Conservation (phyloP, 1,140 invertebrate species). For the Pseudachorutes palmiensis region DNA sequence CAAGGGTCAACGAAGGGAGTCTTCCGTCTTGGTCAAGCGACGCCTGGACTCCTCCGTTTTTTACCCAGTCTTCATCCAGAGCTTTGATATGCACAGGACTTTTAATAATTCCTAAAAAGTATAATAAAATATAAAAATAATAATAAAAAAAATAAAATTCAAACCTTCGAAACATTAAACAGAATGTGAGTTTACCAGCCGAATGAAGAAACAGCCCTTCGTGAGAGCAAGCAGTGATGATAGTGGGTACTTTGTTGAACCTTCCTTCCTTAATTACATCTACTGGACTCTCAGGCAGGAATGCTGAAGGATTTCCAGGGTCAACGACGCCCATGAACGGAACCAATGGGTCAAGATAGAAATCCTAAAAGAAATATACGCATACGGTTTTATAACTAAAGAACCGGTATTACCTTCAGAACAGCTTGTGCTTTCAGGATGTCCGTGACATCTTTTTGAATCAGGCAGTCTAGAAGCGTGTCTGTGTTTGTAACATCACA, state of each 20-base stretch:
- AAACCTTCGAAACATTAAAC: neutral
- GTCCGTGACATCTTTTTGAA: neutral
- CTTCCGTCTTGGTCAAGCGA: neutral
- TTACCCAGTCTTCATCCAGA: neutral
- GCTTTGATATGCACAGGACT: neutral
- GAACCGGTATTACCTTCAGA: neutral
- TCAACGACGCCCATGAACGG: neutral
- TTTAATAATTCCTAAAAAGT: neutral
- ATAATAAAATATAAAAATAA: neutral
- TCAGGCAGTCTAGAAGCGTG: neutral
- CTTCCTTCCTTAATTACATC: neutral
- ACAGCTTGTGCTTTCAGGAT: neutral
- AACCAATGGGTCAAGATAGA: neutral
- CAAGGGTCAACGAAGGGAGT: neutral
- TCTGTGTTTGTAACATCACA: neutral
- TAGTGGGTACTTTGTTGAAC: neutral
- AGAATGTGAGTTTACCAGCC: neutral
- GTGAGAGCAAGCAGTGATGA: neutral
- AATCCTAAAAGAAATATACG: neutral
- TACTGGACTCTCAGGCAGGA: neutral
- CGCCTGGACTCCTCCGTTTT: neutral
- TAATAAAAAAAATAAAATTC: neutral
- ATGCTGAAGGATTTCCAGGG: neutral
- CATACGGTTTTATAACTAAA: neutral
- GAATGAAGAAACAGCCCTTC: neutral